A percentile compares a stretch with the other conserved stretches of the same genome.
Conservation (phyloP, 2,888 invertebrate species). For the Aphodius granarius region DNA sequence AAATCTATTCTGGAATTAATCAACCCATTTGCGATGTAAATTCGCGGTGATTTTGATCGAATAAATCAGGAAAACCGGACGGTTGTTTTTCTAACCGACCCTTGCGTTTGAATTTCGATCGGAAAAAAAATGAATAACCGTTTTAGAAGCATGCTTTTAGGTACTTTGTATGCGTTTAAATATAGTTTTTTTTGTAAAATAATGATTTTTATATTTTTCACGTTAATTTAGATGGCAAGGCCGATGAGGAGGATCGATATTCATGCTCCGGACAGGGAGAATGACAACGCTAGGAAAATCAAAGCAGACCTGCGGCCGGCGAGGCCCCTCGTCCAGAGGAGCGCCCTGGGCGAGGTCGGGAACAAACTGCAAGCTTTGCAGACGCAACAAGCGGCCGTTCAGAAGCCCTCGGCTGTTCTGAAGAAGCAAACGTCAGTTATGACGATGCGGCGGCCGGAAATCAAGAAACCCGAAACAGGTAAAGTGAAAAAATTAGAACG, state of each 20-base stretch:
- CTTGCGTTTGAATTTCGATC: background rate
- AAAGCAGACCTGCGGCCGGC: slow-evolving; percentile 28
- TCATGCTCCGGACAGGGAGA: background rate
- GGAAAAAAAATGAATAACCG: background rate
- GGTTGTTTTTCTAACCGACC: background rate
- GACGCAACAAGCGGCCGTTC: background rate
- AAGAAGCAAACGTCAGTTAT: background rate
- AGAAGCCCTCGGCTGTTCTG: background rate
- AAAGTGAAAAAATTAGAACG: slow-evolving; percentile 15
- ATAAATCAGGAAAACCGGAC: background rate
- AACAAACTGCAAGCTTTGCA: slow-evolving; percentile 33
- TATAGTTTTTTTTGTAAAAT: background rate
- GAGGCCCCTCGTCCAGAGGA: slow-evolving; percentile 30
- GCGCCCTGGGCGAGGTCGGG: slow-evolving; percentile 42
- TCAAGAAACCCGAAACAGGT: slow-evolving; percentile 17
- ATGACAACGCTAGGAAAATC: background rate
- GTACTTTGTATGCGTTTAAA: background rate
- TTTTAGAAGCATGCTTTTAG: background rate
- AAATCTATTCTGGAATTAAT: background rate
- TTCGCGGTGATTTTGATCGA: background rate
- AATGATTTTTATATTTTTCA: too few species aligned
- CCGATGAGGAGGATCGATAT: background rate
- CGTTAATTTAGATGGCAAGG: background rate
- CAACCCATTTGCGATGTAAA: background rate
- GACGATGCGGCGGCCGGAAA: background rate